phyloP scores from a whole-genome alignment of 2,797 vertebrate genomes.

The Microchirus variegatus region DNA sequence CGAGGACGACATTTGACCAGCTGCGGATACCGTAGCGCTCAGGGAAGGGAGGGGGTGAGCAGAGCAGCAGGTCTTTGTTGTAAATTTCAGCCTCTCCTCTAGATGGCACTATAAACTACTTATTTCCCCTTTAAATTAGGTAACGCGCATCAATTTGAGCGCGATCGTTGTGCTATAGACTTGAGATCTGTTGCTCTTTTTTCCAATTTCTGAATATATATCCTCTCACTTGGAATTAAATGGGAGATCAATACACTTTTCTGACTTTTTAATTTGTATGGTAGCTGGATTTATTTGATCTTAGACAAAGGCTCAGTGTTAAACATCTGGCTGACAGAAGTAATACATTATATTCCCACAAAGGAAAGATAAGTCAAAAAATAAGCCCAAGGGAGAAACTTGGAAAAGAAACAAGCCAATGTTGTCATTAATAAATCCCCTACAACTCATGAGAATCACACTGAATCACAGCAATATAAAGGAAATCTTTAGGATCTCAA shows the following conservation, averaged over 20 bases:
- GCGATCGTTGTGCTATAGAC: slow-evolving; percentile 8
- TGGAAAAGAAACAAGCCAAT: slow-evolving; percentile 57
- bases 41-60: too few relatives aligned
- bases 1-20: too few relatives aligned
- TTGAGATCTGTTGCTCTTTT: not conserved
- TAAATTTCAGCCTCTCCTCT: too few relatives aligned
- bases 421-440: slow-evolving; percentile 60
- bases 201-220: slow-evolving; percentile 1
- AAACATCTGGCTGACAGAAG: slow-evolving; percentile 55
- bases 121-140: too few relatives aligned
- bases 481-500: slow-evolving; percentile 39
- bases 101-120: too few relatives aligned
- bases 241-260: not conserved
- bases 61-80: too few relatives aligned
- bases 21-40: too few relatives aligned
- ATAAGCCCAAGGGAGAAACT: slow-evolving; percentile 31
- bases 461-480: slow-evolving; percentile 22
- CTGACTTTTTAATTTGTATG: not conserved
- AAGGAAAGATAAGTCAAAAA: slow-evolving; percentile 39
- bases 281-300: slow-evolving; percentile 42
- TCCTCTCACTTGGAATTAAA: not conserved
- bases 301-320: slow-evolving; percentile 28
- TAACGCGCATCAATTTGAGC: slow-evolving; percentile 12
- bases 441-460: slow-evolving; percentile 32
- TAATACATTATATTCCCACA: slow-evolving; percentile 38